A percentile compares a stretch with the other conserved stretches of the same genome.
Conservation (phyloP, 2,113 vertebrate species). For the Podocnemis expansa region DNA sequence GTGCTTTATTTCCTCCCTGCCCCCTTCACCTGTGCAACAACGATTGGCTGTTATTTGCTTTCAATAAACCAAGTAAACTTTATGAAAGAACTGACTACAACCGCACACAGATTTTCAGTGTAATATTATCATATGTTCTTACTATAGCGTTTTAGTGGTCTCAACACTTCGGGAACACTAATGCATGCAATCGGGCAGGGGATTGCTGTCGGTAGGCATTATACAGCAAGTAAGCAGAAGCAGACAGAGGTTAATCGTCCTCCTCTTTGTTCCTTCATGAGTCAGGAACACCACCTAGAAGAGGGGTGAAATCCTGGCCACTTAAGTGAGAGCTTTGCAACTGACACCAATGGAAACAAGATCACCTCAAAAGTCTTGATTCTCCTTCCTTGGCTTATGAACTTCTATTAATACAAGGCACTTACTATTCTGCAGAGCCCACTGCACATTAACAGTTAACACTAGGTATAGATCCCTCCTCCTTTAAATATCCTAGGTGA, state of each 20-base stretch:
- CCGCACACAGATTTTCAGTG: conserved; percentile 24
- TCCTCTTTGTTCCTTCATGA: neutral
- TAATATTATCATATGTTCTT: neutral
- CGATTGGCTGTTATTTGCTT: conserved; percentile 48
- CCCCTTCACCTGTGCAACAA: conserved; percentile 66
- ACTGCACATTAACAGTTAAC: neutral
- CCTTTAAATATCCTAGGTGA: neutral
- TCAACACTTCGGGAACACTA: fast-evolving
- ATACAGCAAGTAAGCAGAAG: neutral
- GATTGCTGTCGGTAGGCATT: no score
- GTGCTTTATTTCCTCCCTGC: conserved; percentile 21
- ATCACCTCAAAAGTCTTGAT: neutral
- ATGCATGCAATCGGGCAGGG: neutral
- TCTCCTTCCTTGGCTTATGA: neutral
- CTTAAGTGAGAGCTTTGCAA: neutral
- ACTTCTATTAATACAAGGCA: neutral
- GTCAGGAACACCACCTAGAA: neutral
- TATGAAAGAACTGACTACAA: conserved; percentile 27
- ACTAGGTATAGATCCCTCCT: neutral
- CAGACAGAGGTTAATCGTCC: neutral
- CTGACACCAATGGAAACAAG: neutral
- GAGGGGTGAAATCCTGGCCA: neutral
- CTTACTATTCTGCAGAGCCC: neutral
- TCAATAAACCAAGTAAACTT: conserved; percentile 41
- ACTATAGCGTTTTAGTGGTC: neutral